These are phyloP conservation scores for Leucopsar rothschildi DNA, from an alignment of 2,113 vertebrate species.

Conservation along the genomic window DNA sequence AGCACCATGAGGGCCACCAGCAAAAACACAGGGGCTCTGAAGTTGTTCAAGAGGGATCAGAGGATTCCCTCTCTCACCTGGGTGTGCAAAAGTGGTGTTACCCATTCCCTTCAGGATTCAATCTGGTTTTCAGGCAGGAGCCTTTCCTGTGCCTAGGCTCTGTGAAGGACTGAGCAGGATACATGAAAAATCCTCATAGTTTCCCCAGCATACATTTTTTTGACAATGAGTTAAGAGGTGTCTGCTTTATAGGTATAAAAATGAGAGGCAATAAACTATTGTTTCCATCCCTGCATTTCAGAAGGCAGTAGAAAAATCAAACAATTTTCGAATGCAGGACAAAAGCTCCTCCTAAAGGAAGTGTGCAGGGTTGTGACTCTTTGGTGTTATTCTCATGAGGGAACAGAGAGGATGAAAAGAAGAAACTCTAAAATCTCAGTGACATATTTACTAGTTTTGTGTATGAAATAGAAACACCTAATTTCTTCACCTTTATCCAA, in stretches of 20 bases:
- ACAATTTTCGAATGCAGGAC: not conserved
- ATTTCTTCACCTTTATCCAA: not conserved
- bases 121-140: not conserved
- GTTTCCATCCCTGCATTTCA: not conserved
- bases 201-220: not conserved
- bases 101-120: not conserved
- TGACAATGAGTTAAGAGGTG: not conserved
- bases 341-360: not conserved
- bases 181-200: not conserved
- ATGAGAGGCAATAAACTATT: not conserved
- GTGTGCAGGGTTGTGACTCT: not conserved
- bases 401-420: not conserved
- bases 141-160: not conserved
- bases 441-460: not conserved
- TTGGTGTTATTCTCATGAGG: not conserved
- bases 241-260: not conserved
- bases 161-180: not conserved
- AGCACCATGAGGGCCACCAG: rapidly evolving
- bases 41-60: not conserved
- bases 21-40: rapidly evolving
- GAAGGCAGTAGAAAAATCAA: not conserved
- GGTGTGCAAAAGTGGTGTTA: too few relatives aligned
- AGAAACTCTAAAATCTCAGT: not conserved
- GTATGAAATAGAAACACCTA: not conserved
- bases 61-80: not conserved